phyloP scores from a whole-genome alignment of 2,113 vertebrate genomes.

The Tragelaphus imberbis region DNA sequence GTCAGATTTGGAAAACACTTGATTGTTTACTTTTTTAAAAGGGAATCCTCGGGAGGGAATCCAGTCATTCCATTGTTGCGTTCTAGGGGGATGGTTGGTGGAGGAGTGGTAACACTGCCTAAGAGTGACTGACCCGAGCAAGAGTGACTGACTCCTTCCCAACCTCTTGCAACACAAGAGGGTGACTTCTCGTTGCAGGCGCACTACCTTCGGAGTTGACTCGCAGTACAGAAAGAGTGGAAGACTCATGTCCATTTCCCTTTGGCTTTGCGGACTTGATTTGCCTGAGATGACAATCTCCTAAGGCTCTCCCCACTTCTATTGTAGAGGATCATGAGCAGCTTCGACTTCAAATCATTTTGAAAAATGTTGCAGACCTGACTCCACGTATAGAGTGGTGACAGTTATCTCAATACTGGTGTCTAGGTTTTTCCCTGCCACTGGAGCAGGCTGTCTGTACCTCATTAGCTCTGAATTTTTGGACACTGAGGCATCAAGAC shows the following conservation, averaged over 20 bases:
- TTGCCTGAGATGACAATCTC: not conserved
- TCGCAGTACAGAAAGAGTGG: not conserved
- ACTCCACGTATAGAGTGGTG: too few species aligned
- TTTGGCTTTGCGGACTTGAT: not conserved
- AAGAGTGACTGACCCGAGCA: not conserved
- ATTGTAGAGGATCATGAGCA: not conserved
- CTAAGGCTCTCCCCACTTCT: not conserved
- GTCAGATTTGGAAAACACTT: not conserved
- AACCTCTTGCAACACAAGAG: not conserved
- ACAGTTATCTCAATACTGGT: not conserved
- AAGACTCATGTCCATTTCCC: not conserved
- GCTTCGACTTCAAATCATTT: not conserved
- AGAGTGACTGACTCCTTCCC: not conserved
- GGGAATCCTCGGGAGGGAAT: not conserved
- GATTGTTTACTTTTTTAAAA: slow-evolving; percentile 22
- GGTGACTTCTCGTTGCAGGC: too few species aligned
- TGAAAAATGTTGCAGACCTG: not conserved
- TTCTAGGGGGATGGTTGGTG: not conserved
- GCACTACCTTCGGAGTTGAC: not conserved
- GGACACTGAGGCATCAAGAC: not conserved
- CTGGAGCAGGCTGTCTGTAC: not conserved
- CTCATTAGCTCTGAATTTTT: not conserved
- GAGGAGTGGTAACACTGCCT: not conserved
- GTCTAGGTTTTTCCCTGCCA: not conserved
- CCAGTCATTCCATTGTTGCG: not conserved